Percentiles rank a stretch among this genome's conserved stretches.
Evolutionary conservation across 2,888 invertebrate species (phyloP).

Genomic region (Monopis laevigella): DNA sequence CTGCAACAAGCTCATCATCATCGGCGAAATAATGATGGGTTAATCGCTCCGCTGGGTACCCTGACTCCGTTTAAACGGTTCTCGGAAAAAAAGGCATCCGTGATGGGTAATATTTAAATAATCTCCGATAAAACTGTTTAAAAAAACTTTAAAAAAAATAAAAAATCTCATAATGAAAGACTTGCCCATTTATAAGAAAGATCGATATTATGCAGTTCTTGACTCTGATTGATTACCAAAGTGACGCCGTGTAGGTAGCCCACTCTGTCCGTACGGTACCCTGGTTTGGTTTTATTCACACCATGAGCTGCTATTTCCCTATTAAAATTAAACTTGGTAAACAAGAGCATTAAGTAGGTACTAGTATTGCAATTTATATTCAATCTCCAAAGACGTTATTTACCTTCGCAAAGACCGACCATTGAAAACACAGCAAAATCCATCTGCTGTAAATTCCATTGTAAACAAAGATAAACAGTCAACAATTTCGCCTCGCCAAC

Average conservation of each 20-base stretch:
- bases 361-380: no score
- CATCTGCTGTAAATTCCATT: slow-evolving; percentile 57
- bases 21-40: no score
- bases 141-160: no score
- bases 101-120: no score
- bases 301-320: slow-evolving; percentile 19
- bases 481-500: slow-evolving; percentile 33
- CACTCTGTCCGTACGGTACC: slow-evolving; percentile 18
- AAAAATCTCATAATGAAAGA: background rate
- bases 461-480: slow-evolving; percentile 53
- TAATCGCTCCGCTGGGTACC: no score
- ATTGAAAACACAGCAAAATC: slow-evolving; percentile 68
- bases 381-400: no score
- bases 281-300: slow-evolving; percentile 9
- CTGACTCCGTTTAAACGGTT: no score
- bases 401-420: slow-evolving; percentile 39
- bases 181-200: slow-evolving; percentile 45
- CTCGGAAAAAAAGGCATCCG: no score
- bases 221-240: slow-evolving; percentile 36
- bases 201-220: slow-evolving; percentile 25
- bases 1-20: no score
- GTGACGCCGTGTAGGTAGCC: slow-evolving; percentile 29
- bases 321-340: background rate
- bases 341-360: background rate
- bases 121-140: no score